These are phyloP conservation scores for Podilymbus podiceps DNA, from an alignment of 2,113 vertebrate species.

Conservation along the genomic window DNA sequence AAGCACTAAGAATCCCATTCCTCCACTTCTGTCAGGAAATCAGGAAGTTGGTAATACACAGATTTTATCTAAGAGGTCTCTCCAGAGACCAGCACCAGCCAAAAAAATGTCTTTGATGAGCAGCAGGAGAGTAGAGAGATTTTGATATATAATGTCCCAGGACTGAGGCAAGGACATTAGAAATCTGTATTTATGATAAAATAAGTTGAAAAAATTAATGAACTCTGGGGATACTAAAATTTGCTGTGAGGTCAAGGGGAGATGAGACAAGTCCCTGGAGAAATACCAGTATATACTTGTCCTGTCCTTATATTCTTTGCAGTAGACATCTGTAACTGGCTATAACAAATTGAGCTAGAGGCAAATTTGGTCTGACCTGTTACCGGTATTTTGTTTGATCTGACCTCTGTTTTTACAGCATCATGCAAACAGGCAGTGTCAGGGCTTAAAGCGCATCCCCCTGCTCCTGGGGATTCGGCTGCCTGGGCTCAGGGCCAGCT, in stretches of 20 bases:
- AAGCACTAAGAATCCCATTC: background rate
- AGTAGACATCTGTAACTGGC: background rate
- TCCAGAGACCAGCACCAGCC: background rate
- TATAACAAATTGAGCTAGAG: background rate
- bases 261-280: background rate
- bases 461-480: background rate
- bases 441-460: accelerated
- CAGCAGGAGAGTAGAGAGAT: background rate
- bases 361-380: background rate
- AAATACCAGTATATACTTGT: background rate
- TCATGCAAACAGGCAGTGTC: background rate
- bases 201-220: background rate
- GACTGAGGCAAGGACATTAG: background rate
- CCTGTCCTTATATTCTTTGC: background rate
- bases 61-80: background rate
- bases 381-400: background rate
- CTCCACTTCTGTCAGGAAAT: background rate
- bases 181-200: background rate
- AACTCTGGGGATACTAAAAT: background rate
- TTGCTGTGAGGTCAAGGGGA: background rate
- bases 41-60: background rate
- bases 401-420: background rate
- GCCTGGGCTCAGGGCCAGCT: background rate
- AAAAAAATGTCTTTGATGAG: background rate
- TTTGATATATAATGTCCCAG: background rate